Percentiles rank a stretch among this genome's conserved stretches.
Evolutionary conservation across 2,888 invertebrate species (phyloP).

Genomic region (Cyaniris semiargus): DNA sequence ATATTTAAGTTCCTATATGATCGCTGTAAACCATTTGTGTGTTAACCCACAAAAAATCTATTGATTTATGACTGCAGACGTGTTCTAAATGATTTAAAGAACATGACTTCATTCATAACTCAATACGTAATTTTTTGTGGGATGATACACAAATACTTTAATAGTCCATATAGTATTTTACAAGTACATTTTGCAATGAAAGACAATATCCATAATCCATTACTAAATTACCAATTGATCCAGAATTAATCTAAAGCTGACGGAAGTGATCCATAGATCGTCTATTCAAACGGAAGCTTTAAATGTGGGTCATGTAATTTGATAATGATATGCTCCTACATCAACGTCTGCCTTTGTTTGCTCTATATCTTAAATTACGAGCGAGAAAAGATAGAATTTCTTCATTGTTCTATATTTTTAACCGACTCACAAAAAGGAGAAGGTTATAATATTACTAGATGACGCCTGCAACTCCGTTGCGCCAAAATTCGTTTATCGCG

Average conservation of each 20-base stretch:
- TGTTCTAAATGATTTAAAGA: too few species aligned
- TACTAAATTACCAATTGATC: background rate
- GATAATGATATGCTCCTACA: constrained; percentile 10
- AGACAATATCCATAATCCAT: background rate
- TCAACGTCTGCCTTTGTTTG: constrained; percentile 1
- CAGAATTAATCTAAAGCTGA: background rate
- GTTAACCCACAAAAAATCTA: too few species aligned
- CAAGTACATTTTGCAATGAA: background rate
- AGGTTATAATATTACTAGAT: too few species aligned
- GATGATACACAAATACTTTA: too few species aligned
- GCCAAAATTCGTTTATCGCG: too few species aligned
- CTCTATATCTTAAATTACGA: background rate
- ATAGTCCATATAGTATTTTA: too few species aligned
- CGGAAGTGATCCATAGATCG: background rate
- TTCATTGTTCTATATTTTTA: background rate
- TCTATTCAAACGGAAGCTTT: background rate
- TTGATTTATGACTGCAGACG: too few species aligned
- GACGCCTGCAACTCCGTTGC: too few species aligned
- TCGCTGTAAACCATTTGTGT: too few species aligned
- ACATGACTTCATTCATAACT: too few species aligned
- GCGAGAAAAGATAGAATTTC: background rate
- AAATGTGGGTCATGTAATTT: constrained; percentile 11
- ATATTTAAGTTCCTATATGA: too few species aligned
- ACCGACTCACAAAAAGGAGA: background rate
- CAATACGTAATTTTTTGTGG: too few species aligned